Base-by-base conservation (phyloP, 2,888 invertebrate species). In the Lycophotia porphyrea region DNA sequence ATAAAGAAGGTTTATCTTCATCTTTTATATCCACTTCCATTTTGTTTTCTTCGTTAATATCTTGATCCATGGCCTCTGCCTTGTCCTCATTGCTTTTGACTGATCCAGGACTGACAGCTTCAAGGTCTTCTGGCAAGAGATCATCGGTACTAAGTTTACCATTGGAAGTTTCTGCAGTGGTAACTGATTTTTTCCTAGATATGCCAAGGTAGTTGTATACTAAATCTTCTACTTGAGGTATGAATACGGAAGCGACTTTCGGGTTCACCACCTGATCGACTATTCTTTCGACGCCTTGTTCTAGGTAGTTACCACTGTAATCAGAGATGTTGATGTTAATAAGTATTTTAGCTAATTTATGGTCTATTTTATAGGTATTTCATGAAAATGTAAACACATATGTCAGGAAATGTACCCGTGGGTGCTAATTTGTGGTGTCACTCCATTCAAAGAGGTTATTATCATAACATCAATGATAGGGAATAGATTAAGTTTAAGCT, bases 261-360 rank as follows among this genome's bases (percentile, higher is more conserved):
- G 99, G 99, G 93, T 99, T 99, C 0, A 99, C 99, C 0, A 99
- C 99, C 97, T 99, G 99, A 92, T 99, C 99, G 0, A 99, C 99
- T 82, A 99, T 99, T 85, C 99, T 97, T 93, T 99, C 99, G 5
- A 99, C 98, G 15, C 99, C 99, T 86, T 98, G 98, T 90, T 99
- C 98, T 85, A 99, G 96, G 93, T 98, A 99, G 64, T 98, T 98
- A 73, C 98, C 98, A 90, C 98, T 98, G 95, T 58, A 79, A 86
- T 44, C n/a, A 78, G 34, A 69, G 5, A 94, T 89, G 61, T 89
- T 72, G 21, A 75, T 75, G 31, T 73, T 31, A 34, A 61, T 63
- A 21, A 68, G 13, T 58, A 63, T 39, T 27, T 3, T 68, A 36
- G 9, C 27, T 52, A n/a, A n/a, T n/a, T 34, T 58, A 68, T 36